Percentiles rank a stretch among this genome's conserved stretches.
These are phyloP conservation scores for Cygnus atratus DNA, from an alignment of 2,113 vertebrate species.

Conservation along the genomic window DNA sequence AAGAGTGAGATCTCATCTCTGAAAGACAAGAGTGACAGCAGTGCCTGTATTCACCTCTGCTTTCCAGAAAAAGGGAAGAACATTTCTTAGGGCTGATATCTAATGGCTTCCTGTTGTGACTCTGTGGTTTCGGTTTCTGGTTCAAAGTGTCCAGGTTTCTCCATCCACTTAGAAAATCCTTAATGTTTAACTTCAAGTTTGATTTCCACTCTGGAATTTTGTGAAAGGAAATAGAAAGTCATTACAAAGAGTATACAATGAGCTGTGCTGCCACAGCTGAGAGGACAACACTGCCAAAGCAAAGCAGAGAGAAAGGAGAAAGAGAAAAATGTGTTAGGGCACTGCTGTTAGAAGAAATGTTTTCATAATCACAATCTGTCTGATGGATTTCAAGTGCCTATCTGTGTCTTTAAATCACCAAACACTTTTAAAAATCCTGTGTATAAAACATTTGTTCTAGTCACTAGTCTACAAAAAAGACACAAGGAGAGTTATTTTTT, in stretches of 20 bases:
- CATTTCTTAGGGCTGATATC: neutral
- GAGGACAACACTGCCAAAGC: neutral
- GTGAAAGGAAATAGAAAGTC: neutral
- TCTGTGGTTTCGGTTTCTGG: neutral
- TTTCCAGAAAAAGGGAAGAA: neutral
- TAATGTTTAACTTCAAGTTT: neutral
- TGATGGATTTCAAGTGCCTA: neutral
- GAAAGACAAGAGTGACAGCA: neutral
- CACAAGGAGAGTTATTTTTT: neutral
- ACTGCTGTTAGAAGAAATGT: neutral
- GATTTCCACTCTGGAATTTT: neutral
- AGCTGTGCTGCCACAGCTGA: neutral
- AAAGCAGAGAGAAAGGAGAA: neutral
- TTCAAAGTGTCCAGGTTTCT: neutral
- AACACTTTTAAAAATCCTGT: neutral
- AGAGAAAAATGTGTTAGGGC: neutral
- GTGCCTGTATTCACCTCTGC: accelerated
- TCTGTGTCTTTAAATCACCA: neutral
- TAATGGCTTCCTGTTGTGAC: neutral
- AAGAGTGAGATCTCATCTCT: neutral
- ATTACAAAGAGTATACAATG: neutral
- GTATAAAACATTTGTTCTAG: neutral
- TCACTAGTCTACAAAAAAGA: neutral
- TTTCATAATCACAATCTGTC: neutral
- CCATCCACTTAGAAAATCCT: neutral